Conservation (phyloP, 2,113 vertebrate species). For the Bos indicus region DNA sequence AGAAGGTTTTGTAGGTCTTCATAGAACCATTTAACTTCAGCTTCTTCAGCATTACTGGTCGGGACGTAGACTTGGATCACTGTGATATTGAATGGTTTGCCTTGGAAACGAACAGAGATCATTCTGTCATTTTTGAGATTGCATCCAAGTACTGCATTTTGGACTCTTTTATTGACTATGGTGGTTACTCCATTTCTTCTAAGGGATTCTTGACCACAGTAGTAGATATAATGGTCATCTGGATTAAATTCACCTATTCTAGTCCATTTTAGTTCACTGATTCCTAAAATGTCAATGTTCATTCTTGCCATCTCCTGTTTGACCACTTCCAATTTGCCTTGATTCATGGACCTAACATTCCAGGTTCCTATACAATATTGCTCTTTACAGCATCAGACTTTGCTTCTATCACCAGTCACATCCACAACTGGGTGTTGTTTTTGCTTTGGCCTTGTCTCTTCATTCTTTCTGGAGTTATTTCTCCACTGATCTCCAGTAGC, state of each 20-base stretch:
- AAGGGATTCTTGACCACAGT: not conserved
- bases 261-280: not conserved
- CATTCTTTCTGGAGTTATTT: not conserved
- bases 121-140: not conserved
- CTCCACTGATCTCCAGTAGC: not conserved
- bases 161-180: not conserved
- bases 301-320: not conserved
- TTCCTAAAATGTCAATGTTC: not conserved
- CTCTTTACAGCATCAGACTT: not conserved
- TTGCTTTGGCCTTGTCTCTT: not conserved
- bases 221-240: not conserved
- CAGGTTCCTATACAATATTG: not conserved
- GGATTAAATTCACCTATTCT: not conserved
- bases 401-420: not conserved
- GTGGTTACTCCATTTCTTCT: not conserved
- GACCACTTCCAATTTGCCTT: not conserved
- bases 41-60: not conserved
- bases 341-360: not conserved
- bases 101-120: not conserved
- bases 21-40: not conserved
- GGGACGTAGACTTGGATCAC: not conserved
- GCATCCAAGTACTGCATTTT: not conserved
- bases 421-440: not conserved
- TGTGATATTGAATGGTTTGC: not conserved
- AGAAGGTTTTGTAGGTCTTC: not conserved